Evolutionary conservation across 2,797 vertebrate species (phyloP), one percentile per base, ranked within the genome.

Genomic region (Mycteria americana): DNA sequence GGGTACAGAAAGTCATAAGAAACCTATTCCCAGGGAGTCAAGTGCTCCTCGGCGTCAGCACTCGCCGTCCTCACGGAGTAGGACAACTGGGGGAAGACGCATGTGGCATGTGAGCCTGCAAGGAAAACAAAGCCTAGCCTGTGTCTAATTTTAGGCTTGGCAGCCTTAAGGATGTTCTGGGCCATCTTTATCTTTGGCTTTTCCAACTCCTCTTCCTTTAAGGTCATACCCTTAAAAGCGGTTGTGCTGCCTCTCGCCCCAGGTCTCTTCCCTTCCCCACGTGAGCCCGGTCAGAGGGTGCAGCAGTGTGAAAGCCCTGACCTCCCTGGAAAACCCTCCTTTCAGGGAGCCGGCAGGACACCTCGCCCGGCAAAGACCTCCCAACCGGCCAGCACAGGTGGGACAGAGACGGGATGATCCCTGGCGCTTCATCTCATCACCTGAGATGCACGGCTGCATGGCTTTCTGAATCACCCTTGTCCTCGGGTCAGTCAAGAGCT

Each of bases 1-100:
- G 67, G 77, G 45, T n/a, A 23, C 3, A 60, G 50, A 65, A 80
- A 90, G 94, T 94, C 95, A 95, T 83, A 92, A 94, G 95, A 81
- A 95, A 90, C 85, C 92, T 85, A 59, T 86, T 95, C 82, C 83
- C 87, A 73, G 93, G 82, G 76, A 97, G 91, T 74, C 96, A 89
- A 91, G 85, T 79, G 84, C 75, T 87, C 81, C 74, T 89, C 15
- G 8, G 64, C 33, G 18, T 85, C 88, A 86, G 94, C 50, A 76
- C 83, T 65, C 8, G 2, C 70, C 24, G 25, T 86, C 80, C 87
- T 67, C 12, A 2, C 0, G 0, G 74, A 80, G 70, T 13, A 74
- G 74, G 80, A 74, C 92, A 95, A 5, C 43, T 33, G 56, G 69
- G 81, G 60, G 75, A 94, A 93, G 84, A 68, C 1, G 5, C 2